phyloP scores from a whole-genome alignment of 2,113 vertebrate genomes.

The Nibea coibor region DNA sequence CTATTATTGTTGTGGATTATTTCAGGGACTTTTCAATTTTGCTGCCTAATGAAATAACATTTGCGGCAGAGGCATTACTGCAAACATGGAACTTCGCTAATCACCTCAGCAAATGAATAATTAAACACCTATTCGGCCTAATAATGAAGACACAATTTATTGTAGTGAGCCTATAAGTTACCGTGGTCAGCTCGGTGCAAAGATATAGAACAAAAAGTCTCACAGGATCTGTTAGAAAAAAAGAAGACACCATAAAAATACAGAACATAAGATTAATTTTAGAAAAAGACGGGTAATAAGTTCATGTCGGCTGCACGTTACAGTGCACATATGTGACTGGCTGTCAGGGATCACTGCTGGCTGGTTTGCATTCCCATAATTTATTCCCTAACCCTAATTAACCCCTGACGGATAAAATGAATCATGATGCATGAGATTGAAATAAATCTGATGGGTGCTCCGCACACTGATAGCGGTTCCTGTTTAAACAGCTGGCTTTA shows the following conservation, averaged over 20 bases:
- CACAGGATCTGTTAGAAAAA: background rate
- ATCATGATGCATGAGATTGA: conserved; percentile 33
- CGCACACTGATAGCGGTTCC: conserved; percentile 15
- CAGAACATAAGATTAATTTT: background rate
- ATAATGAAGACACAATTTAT: background rate
- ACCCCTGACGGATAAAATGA: conserved; percentile 22
- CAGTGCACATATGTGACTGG: background rate
- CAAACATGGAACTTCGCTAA: background rate
- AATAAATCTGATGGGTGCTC: conserved; percentile 41
- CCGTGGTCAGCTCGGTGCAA: background rate
- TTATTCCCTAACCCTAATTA: conserved; percentile 33
- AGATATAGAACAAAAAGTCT: background rate
- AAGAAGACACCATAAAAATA: background rate
- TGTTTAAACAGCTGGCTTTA: conserved; percentile 63
- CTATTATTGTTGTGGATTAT: background rate
- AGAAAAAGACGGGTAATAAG: background rate
- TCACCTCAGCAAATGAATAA: conserved; percentile 4
- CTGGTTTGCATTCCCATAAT: conserved; percentile 4
- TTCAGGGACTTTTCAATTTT: background rate
- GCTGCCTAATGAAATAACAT: background rate
- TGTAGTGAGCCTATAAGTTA: background rate
- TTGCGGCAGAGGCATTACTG: background rate
- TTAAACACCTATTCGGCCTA: background rate
- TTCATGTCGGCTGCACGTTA: background rate
- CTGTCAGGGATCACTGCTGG: background rate